Evolutionary conservation across 2,113 vertebrate genomes (phyloP), one percentile per base, ranked within the genome.

Genomic region (Nothocercus nigrocapillus): DNA sequence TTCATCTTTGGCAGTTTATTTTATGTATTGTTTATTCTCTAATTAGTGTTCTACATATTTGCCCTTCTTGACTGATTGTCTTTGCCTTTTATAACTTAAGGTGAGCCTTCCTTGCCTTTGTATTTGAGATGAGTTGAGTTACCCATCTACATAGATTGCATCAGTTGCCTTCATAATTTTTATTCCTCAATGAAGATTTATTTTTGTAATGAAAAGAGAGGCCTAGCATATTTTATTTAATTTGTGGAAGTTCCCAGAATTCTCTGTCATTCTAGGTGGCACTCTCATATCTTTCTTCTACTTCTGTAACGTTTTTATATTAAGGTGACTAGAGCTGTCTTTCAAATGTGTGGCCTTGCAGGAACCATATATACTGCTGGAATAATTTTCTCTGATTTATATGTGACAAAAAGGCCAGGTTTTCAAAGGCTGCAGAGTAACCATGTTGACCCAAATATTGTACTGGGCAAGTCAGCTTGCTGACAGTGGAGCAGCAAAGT

Each of bases 51-150:
- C 66, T 94, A 89, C 93, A 62, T 95, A 96, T 96, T 95, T 96
- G 95, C 95, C 94, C 95, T 96, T 96, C 92, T 90, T 94, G 85
- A 89, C 87, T 93, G 93, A 94, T 95, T 95, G 84, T 86, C 93
- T 95, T 97, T 97, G 88, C 91, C 90, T 96, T 96, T 97, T 95
- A 93, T 90, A 96, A 88, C 85, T 89, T 95, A 75, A n/a, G 1
- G 77, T 44, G 67, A 96, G 85, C 89, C 81, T 69, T 76, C 69
- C 36, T 68, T 91, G 49, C 90, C 84, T 95, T 95, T 97, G 93
- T 93, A 93, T 96, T 94, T 92, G 73, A 94, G 93, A 93, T 92
- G 88, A 96, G 92, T 92, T 85, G 75, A 75, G 76, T 89, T 96
- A 96, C 85, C 86, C 94, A 95, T 94, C 96, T 96, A 96, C 90